phyloP scores from a whole-genome alignment of 2,888 invertebrate species.

The Drosophila antonietae region DNA sequence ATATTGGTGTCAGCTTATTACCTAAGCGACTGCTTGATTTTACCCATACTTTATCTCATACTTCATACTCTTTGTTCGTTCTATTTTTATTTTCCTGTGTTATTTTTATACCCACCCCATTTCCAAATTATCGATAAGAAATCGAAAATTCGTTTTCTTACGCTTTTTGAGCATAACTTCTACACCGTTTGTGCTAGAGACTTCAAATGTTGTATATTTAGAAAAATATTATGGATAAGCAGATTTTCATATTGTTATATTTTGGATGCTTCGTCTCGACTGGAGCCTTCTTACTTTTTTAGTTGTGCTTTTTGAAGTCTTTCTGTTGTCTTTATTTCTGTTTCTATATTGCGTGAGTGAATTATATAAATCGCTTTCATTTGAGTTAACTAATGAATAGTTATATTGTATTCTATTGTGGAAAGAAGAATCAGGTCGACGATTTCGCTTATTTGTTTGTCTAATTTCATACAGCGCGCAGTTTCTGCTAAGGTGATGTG shows the following conservation, averaged over 20 bases:
- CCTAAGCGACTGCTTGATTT: not conserved
- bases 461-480: conserved; percentile 1
- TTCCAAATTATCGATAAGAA: too few relatives aligned
- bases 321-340: not conserved
- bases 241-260: too few relatives aligned
- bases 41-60: not conserved
- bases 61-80: not conserved
- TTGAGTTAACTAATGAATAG: not conserved
- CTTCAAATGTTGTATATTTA: too few relatives aligned
- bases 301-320: not conserved
- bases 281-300: not conserved
- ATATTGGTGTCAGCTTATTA: too few relatives aligned
- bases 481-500: not conserved
- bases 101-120: not conserved
- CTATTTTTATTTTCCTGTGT: not conserved
- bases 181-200: too few relatives aligned
- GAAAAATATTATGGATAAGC: too few relatives aligned
- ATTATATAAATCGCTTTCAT: not conserved
- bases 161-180: too few relatives aligned
- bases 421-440: not conserved
- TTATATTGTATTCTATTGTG: not conserved
- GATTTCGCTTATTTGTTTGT: not conserved
- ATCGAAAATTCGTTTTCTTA: too few relatives aligned
- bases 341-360: not conserved
- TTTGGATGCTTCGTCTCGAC: too few relatives aligned